Base-by-base conservation (phyloP, 2,888 invertebrate species). In the Argyra leucocephala region DNA sequence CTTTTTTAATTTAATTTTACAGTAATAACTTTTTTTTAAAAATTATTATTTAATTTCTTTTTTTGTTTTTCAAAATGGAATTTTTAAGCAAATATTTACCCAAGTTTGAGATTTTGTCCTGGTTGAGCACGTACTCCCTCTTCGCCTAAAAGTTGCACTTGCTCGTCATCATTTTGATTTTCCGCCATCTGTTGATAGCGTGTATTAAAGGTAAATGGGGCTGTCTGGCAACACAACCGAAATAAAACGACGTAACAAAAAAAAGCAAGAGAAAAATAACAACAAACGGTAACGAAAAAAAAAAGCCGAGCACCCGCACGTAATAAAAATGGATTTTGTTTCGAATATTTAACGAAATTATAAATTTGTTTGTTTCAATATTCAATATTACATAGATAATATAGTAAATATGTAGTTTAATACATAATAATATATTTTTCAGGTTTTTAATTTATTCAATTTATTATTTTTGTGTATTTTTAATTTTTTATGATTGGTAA, bases 91-190 rank as follows among this genome's bases (percentile, higher is more conserved):
- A 69, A 78, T 81, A 85, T 87, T 91, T 93, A 96, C 96, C 96
- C 96, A 83, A 96, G 87, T 84, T 96, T 95, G 81, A 96, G 89
- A 83, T 94, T 93, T 86, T 96, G 96, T 83, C 95, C 95, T 72
- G 79, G 80, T 71, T 74, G 78, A 82, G 93, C 92, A 79, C 93
- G 92, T 80, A 93, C 89, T 78, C 90, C 93, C 84, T 96, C 96
- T 83, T 96, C 96, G 81, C 95, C 95, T 80, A 97, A 88, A 79
- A 97, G 88, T 75, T 94, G 94, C 78, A 94, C 91, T 83, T 93
- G 94, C 82, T 96, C 93, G 85, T 96, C 92, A 83, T 96, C 95
- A 78, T 92, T 89, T 81, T 91, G 90, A 80, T 94, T 93, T 83
- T 96, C 96, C 83, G 95, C 94, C 93, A 96, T 94, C 91, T 95